Base-by-base conservation (phyloP, 2,888 invertebrate species). In the Epiblema foenella region DNA sequence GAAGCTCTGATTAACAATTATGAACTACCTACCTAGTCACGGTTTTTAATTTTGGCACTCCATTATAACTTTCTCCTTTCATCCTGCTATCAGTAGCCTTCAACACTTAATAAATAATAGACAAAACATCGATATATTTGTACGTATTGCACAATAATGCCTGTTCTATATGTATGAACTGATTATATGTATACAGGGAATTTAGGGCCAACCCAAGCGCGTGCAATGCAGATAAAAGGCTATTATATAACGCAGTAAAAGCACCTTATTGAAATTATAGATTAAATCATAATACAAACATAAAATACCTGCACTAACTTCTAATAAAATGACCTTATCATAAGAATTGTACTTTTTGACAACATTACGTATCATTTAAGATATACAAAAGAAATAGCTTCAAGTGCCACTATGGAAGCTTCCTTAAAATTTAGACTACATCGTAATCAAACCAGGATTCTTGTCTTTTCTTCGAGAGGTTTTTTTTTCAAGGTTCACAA, bases 321-420 rank as follows among this genome's bases (percentile, higher is more conserved):
- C 66, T 37, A 24, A 52, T 66, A 66, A 59, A 54, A 70, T n/a
- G 24, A 24, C 24, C 24, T 24, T 24, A 24, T 24, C 24, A 54
- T 59, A 52, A 58, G 65, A 59, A 70, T 70, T 70, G 70, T 70
- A 70, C 70, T 70, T 70, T 65, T 70, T 58, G 70, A 70, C 65
- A 70, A 66, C 59, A 70, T 57, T 59, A n/a, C n/a, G n/a, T n/a
- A 65, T 70, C 17, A 54, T 60, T 60, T 29, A 59, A 39, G 46
- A 42, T 56, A 60, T 58, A 56, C 62, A 58, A 18, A 52, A 37
- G 18, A 59, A 37, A 51, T 18, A 69, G 37, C 10, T 29, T 4
- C 0, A n/a, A 39, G 4, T 52, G 8, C 46, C 15, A 63, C 10
- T 29, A 46, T 5, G 11, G 7, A 39, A 39, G 11, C 3, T 15